Evolutionary conservation across 2,888 invertebrate species (phyloP).

Genomic region (Erynnis tages): DNA sequence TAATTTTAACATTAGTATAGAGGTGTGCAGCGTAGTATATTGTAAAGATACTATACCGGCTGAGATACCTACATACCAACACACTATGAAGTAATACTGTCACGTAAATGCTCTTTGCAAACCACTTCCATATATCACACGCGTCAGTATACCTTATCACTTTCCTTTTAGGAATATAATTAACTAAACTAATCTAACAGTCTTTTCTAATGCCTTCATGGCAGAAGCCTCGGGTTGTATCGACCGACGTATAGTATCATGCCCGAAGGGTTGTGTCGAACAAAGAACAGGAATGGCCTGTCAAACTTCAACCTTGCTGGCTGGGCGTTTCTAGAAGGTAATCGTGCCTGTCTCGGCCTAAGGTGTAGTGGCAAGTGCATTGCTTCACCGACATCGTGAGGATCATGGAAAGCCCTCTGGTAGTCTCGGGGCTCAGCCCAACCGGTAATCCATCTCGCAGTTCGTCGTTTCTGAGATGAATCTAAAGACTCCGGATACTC

Average conservation of each 20-base stretch:
- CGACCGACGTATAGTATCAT: conserved; percentile 93
- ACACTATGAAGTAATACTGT: conserved; percentile 73
- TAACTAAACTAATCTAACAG: conserved; percentile 74
- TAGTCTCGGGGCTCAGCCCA: conserved; percentile 84
- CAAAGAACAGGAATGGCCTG: conserved; percentile 93
- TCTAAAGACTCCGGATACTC: conserved; percentile 88
- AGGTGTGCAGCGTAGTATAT: conserved; percentile 39
- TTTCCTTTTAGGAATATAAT: conserved; percentile 70
- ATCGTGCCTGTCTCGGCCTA: conserved; percentile 86
- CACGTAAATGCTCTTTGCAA: conserved; percentile 71
- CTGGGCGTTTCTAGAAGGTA: conserved; percentile 84
- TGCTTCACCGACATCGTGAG: conserved; percentile 75
- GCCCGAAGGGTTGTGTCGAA: conserved; percentile 95
- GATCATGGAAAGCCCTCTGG: conserved; percentile 86
- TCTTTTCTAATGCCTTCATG: conserved; percentile 78
- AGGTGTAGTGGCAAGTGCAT: conserved; percentile 85
- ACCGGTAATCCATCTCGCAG: conserved; percentile 71
- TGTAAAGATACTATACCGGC: conserved; percentile 31
- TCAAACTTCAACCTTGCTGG: conserved; percentile 90
- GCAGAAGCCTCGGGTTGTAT: conserved; percentile 91
- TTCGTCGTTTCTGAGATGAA: conserved; percentile 55
- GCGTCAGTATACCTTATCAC: conserved; percentile 72
- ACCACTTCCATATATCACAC: conserved; percentile 66
- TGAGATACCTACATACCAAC: conserved; percentile 54
- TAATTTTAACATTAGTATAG: conserved; percentile 55